phyloP scores from a whole-genome alignment of 2,888 invertebrate species.

The Baccha elongata region DNA sequence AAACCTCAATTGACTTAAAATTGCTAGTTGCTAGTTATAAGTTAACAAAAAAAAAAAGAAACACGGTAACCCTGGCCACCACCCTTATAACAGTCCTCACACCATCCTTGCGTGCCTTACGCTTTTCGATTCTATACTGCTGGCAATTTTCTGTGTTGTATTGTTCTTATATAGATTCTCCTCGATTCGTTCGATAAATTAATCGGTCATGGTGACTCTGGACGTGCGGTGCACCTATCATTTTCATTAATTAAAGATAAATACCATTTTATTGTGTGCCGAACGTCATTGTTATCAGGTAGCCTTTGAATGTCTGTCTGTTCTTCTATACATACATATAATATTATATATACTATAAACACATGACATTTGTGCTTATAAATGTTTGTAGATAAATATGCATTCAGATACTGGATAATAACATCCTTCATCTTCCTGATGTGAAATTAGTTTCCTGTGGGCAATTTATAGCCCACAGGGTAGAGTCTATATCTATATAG shows the following conservation, averaged over 20 bases:
- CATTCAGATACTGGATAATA: conserved; percentile 63
- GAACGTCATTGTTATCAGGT: conserved; percentile 67
- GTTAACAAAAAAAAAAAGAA: neutral
- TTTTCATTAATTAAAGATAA: conserved; percentile 74
- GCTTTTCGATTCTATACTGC: conserved; percentile 18
- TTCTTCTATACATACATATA: conserved; percentile 5
- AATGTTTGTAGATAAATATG: conserved; percentile 14
- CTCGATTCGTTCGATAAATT: conserved; percentile 70
- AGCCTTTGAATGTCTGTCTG: conserved; percentile 42
- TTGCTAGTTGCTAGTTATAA: no score
- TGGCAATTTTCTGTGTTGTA: conserved; percentile 27
- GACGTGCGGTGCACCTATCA: conserved; percentile 71
- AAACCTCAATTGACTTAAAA: no score
- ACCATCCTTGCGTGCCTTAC: conserved; percentile 16
- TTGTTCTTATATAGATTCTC: conserved; percentile 68
- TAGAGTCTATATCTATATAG: no score
- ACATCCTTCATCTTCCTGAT: conserved; percentile 69
- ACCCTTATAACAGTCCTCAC: conserved; percentile 10
- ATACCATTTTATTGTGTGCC: conserved; percentile 71
- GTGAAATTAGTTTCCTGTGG: conserved; percentile 71
- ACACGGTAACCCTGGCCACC: conserved; percentile 1
- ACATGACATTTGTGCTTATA: neutral
- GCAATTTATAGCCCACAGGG: conserved; percentile 61
- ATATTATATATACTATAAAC: neutral
- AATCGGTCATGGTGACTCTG: conserved; percentile 72